phyloP scores from a whole-genome alignment of 2,888 invertebrate genomes.

The Gastracanthus pulcherrimus region DNA sequence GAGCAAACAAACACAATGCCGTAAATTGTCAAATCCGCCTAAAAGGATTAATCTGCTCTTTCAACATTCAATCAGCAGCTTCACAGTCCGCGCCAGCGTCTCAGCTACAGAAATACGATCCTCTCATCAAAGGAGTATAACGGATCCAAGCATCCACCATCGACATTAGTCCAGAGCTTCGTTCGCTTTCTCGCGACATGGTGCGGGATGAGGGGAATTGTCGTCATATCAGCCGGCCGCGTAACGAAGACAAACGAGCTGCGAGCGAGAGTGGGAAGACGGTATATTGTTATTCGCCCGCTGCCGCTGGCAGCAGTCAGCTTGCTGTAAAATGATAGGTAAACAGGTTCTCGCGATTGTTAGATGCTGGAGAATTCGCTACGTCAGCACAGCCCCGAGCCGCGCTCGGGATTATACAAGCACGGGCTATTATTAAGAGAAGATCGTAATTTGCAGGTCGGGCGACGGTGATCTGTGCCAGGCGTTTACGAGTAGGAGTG shows the following conservation, averaged over 20 bases:
- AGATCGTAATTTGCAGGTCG: too few relatives aligned
- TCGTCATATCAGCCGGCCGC: neutral
- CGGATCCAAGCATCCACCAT: neutral
- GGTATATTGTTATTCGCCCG: neutral
- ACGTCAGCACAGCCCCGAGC: too few relatives aligned
- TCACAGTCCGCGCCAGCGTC: neutral
- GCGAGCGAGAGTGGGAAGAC: neutral
- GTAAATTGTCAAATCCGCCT: neutral
- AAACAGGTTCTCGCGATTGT: neutral
- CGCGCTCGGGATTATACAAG: neutral
- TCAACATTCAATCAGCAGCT: neutral
- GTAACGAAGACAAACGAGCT: constrained; percentile 33
- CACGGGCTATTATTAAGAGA: too few relatives aligned
- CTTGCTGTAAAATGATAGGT: constrained; percentile 10
- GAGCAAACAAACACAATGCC: neutral
- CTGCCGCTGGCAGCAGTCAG: neutral
- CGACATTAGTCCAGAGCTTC: neutral
- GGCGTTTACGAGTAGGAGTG: too few relatives aligned
- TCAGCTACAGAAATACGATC: neutral
- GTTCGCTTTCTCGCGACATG: neutral
- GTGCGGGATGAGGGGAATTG: neutral
- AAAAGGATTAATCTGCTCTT: neutral
- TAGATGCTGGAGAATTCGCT: too few relatives aligned
- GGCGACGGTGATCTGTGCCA: too few relatives aligned
- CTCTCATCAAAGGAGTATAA: neutral